Percentiles rank a stretch among this genome's conserved stretches.
phyloP scores from a whole-genome alignment of 1,140 invertebrate species.

The Drosophila baimaii region DNA sequence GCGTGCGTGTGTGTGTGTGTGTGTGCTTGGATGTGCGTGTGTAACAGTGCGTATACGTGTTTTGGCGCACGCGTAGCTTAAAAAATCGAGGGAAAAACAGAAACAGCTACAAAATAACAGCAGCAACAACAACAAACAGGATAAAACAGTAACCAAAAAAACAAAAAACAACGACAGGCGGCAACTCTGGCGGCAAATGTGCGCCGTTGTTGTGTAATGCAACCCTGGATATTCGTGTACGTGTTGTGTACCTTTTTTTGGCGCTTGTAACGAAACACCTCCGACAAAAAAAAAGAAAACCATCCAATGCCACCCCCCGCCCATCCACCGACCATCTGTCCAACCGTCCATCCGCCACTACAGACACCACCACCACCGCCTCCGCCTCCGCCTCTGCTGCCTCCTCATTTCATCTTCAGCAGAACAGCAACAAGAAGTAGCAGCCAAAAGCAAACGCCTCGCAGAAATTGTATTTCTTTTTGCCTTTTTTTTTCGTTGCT shows the following conservation, averaged over 20 bases:
- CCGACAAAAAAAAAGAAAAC: slow-evolving; percentile 21
- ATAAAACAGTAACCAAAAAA: slow-evolving; percentile 31
- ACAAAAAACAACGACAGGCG: slow-evolving; percentile 31
- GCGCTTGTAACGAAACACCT: slow-evolving; percentile 78
- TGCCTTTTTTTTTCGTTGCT: slow-evolving; percentile 51
- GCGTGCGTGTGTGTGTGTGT: slow-evolving; percentile 16
- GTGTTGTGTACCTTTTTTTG: slow-evolving; percentile 80
- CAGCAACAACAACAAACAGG: slow-evolving; percentile 7
- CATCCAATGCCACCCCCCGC: slow-evolving; percentile 32
- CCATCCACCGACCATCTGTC: slow-evolving; percentile 9
- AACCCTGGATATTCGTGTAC: slow-evolving; percentile 84
- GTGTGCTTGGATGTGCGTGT: slow-evolving; percentile 31
- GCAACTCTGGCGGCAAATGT: slow-evolving; percentile 64
- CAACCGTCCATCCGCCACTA: slow-evolving; percentile 17
- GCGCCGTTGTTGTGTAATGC: slow-evolving; percentile 83
- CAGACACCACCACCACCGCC: slow-evolving; percentile 25
- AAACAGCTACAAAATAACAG: slow-evolving; percentile 32
- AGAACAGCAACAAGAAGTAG: slow-evolving; percentile 27
- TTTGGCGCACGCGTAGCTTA: slow-evolving; percentile 71
- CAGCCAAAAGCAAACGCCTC: slow-evolving; percentile 30
- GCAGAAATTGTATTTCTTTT: slow-evolving; percentile 63
- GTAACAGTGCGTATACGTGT: slow-evolving; percentile 52
- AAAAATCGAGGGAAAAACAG: slow-evolving; percentile 49
- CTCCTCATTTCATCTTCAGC: slow-evolving; percentile 58
- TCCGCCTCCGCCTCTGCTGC: slow-evolving; percentile 1